Evolutionary conservation across 2,797 vertebrate genomes (phyloP).

Genomic region (Mormyrops attenuatus): DNA sequence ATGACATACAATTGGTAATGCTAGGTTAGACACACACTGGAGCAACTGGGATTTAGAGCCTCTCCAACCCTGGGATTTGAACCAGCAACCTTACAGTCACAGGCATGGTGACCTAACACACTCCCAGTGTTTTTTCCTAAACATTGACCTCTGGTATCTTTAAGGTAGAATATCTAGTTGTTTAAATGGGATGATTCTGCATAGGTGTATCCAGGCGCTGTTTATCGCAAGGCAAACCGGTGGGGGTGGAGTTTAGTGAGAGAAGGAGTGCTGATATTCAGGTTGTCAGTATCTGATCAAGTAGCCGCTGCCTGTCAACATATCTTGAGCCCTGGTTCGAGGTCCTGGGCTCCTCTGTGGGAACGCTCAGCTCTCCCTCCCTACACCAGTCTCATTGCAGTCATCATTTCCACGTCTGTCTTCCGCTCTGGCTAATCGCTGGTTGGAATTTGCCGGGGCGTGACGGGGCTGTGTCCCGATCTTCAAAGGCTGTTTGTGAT

Average conservation of each 20-base stretch:
- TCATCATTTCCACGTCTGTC: not conserved
- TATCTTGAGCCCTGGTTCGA: not conserved
- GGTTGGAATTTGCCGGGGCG: not conserved
- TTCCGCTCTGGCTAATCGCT: not conserved
- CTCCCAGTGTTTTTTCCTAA: not conserved
- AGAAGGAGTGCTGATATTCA: not conserved
- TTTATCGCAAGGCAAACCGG: not conserved
- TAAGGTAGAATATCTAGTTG: not conserved
- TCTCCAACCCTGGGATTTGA: not conserved
- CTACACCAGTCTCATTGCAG: not conserved
- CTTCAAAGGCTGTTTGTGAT: not conserved
- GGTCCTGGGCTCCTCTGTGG: not conserved
- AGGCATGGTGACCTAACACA: not conserved
- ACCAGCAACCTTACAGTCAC: not conserved
- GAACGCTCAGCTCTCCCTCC: not conserved
- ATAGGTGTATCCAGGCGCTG: not conserved
- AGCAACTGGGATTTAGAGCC: not conserved
- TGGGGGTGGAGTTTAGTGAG: not conserved
- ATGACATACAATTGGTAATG: not conserved
- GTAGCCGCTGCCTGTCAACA: not conserved
- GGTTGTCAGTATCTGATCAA: not conserved
- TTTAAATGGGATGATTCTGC: not conserved
- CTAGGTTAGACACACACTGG: not conserved
- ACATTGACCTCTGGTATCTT: not conserved
- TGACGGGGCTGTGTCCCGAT: not conserved